These are phyloP conservation scores for Atta colombica DNA, from an alignment of 1,140 invertebrate species.

Conservation along the genomic window DNA sequence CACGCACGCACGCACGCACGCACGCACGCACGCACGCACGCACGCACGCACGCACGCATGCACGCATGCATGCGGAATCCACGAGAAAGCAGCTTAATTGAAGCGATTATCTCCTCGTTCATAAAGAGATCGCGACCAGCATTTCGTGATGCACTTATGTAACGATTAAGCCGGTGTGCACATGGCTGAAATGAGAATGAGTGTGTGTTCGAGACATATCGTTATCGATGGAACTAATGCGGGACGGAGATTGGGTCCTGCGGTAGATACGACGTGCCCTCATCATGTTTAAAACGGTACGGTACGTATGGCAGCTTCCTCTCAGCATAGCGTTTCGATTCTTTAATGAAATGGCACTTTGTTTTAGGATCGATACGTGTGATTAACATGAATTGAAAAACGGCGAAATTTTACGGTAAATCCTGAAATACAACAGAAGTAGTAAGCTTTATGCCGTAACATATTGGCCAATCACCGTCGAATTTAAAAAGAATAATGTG, in stretches of 20 bases:
- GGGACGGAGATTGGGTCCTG: constrained; percentile 68
- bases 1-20: neutral
- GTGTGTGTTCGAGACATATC: constrained; percentile 51
- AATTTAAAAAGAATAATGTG: too few species aligned
- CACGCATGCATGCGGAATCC: constrained; percentile 45
- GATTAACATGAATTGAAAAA: neutral
- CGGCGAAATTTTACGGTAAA: neutral
- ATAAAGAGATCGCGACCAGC: constrained; percentile 76
- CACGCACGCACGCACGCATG: neutral
- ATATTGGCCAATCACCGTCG: too few species aligned
- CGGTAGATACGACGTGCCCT: constrained; percentile 57
- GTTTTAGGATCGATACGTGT: constrained; percentile 48
- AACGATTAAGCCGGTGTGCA: constrained; percentile 67
- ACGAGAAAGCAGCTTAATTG: constrained; percentile 75
- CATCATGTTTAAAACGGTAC: constrained; percentile 27
- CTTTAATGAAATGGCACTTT: constrained; percentile 28
- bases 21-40: neutral
- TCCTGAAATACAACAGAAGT: too few species aligned
- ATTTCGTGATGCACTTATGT: constrained; percentile 75
- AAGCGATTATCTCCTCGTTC: constrained; percentile 71
- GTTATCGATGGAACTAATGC: constrained; percentile 76
- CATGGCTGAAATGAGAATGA: constrained; percentile 34
- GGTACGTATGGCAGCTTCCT: neutral
- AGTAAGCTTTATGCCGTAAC: too few species aligned
- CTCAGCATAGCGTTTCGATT: constrained; percentile 27